Base-by-base conservation (phyloP, 1,140 invertebrate genomes). In the Polypedilum vanderplanki region DNA sequence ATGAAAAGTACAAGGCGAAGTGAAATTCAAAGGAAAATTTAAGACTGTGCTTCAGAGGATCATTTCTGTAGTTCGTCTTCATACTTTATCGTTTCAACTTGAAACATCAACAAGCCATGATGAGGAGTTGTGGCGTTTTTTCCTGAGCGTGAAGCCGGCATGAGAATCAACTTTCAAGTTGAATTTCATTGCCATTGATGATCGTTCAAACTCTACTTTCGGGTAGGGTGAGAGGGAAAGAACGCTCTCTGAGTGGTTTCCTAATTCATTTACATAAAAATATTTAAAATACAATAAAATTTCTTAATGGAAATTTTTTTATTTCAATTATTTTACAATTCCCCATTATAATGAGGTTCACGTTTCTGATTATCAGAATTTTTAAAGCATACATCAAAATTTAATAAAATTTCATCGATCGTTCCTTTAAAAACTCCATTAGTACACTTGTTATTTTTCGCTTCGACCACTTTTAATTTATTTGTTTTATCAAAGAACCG, bases 131-230 rank as follows among this genome's bases (percentile, higher is more conserved):
- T 70, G 65, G 65, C 65, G 17, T 70, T 70, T 70, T 70, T 70
- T 70, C 65, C 65, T 70, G 65, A 70, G 65, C 65, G 65, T 70
- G 65, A 70, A 70, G 65, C 65, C 65, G 65, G 65, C 65, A 70
- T 70, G 65, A 70, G 17, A 70, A 57, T 7, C 17, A 18, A 17
- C 17, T 20, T 7, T 70, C 17, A 20, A 18, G 9, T 70, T 18
- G 20, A 12, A 18, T 18, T 1, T 70, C 65, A 70, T 70, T 70
- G 65, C 65, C 18, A 20, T 70, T 70, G 65, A 70, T 70, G 65
- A 70, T 70, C 65, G 65, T 70, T 70, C 65, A 22, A n/a, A 7
- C 18, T 20, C 65, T 22, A 70, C 18, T 70, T 70, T 18, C 7
- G 9, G 10, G 20, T 70, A 22, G 65, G 8, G 10, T 18, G 65